Conservation (phyloP, 1,140 invertebrate species). For the Sarcophaga peregrina region DNA sequence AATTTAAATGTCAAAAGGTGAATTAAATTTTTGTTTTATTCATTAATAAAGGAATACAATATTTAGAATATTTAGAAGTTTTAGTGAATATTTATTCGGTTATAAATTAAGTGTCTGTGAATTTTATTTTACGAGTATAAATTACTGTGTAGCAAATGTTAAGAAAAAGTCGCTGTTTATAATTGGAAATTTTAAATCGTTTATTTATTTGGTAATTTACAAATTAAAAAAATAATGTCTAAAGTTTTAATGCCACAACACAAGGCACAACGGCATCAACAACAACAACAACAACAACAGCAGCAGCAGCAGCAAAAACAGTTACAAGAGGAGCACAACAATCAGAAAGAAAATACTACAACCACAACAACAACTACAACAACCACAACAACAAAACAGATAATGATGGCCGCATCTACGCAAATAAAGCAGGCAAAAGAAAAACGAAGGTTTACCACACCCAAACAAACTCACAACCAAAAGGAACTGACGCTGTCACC, state of each 20-base stretch:
- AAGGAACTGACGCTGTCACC: not conserved
- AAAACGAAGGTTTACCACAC: conserved; percentile 33
- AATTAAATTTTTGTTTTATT: no score
- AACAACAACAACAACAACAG: conserved; percentile 14
- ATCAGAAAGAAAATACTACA: not conserved
- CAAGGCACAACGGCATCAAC: conserved; percentile 33
- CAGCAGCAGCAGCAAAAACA: conserved; percentile 30
- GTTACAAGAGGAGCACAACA: not conserved
- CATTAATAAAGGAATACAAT: no score
- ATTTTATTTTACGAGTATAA: no score
- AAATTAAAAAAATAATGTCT: conserved; percentile 40
- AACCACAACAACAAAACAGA: not conserved
- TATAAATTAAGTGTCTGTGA: no score
- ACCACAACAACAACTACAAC: not conserved
- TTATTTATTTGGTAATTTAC: no score
- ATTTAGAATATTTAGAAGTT: no score
- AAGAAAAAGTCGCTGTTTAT: no score
- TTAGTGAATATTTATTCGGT: no score
- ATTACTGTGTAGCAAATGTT: no score
- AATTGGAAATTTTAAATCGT: no score
- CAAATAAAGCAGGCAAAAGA: conserved; percentile 33
- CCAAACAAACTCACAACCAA: conserved; percentile 21
- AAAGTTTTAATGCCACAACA: conserved; percentile 44
- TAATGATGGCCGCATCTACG: conserved; percentile 24
- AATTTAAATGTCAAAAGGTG: no score